Evolutionary conservation across 2,113 vertebrate genomes (phyloP), one percentile per base, ranked within the genome.

Genomic region (Mustela lutreola): DNA sequence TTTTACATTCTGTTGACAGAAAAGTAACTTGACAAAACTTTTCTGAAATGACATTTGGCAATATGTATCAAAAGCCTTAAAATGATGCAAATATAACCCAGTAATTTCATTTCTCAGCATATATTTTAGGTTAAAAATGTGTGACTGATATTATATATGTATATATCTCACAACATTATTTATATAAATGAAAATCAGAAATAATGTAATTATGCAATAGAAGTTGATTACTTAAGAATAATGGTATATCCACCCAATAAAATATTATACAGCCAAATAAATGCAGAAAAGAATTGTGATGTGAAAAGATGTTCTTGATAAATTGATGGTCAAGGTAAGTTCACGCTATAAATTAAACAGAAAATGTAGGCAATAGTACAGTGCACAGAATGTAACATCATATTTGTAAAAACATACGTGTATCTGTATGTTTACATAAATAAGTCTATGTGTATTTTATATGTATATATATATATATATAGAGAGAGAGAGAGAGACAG

Each of bases 1-100:
- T 96, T n/a, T 58, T 50, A 22, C 8, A 71, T 71, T 65, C 73
- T 86, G 31, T 73, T 91, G 86, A 82, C 8, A 82, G 82, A 89
- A 94, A 39, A 63, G 26, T 83, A 90, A 89, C 22, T 81, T 95
- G 45, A 75, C 15, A 91, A 91, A 96, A 86, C 19, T 92, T 93
- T 93, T 85, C 94, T 86, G 80, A 85, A 91, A 42, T 95, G 22
- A 93, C 80, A 75, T 76, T 56, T 87, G 45, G n/a, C 7, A 92
- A 31, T 89, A 50, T 45, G 21, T 42, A 65, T 33, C 62, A 94
- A 58, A 97, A 85, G 11, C 11, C 78, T 94, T 89, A 86, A 96
- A 95, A 73, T 73, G 36, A 18, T 70, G 7, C 3, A 89, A 84
- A 78, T 91, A 58, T 42, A 81, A 91, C 24, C 24, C 19, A 87